Evolutionary conservation across 1,140 invertebrate genomes (phyloP).

Genomic region (Coenobita brevimanus): DNA sequence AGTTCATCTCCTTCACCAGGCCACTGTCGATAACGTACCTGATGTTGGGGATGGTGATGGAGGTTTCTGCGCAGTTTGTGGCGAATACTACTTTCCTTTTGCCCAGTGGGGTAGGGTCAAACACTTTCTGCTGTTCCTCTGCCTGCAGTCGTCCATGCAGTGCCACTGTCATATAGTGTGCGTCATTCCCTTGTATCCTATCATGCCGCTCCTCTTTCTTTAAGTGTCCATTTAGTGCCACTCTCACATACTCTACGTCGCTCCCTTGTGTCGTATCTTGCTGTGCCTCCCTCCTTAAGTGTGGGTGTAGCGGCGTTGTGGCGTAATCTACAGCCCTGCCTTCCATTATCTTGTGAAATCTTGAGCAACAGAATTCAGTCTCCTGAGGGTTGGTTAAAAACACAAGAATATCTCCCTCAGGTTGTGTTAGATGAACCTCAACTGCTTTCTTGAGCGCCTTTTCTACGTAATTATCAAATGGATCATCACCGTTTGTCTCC

Average conservation of each 20-base stretch:
- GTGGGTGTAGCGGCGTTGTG: too few species aligned
- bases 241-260: too few species aligned
- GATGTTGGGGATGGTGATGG: conserved; percentile 34
- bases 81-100: conserved; percentile 39
- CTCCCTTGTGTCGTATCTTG: too few species aligned
- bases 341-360: neutral
- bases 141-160: conserved; percentile 32
- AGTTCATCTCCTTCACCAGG: conserved; percentile 28
- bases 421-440: conserved; percentile 3
- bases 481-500: neutral
- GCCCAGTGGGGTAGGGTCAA: neutral
- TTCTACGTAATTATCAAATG: conserved; percentile 27
- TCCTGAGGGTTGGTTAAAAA: conserved; percentile 26
- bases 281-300: too few species aligned
- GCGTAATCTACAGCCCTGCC: too few species aligned
- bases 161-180: neutral
- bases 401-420: conserved; percentile 23
- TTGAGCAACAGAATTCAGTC: conserved; percentile 17
- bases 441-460: neutral
- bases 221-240: too few species aligned
- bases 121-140: conserved; percentile 30
- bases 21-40: conserved; percentile 43
- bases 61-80: conserved; percentile 42
- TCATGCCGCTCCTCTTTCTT: too few species aligned
- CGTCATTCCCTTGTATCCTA: neutral